Conservation (phyloP, 2,113 vertebrate genomes). For the Grus americana region DNA sequence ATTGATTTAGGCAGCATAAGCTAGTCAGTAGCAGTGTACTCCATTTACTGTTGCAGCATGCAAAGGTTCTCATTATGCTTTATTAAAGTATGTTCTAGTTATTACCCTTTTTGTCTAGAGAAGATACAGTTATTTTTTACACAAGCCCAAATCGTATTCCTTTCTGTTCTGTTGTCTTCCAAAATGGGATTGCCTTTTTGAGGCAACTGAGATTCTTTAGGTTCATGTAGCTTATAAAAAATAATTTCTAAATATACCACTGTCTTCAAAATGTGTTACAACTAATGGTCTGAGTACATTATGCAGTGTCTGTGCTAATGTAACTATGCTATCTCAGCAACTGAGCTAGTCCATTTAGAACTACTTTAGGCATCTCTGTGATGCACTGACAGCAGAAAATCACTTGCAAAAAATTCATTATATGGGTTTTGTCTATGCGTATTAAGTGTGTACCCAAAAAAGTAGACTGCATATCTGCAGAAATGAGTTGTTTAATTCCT, state of each 20-base stretch:
- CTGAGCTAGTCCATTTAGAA: not conserved
- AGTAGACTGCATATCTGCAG: not conserved
- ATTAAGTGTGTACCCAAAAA: not conserved
- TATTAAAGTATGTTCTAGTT: not conserved
- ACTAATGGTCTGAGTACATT: not conserved
- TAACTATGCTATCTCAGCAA: not conserved
- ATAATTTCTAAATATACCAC: not conserved
- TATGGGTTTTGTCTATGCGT: not conserved
- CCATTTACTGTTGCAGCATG: slow-evolving; percentile 8
- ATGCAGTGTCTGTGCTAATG: not conserved
- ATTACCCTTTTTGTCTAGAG: not conserved
- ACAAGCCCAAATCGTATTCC: not conserved
- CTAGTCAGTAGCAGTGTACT: slow-evolving; percentile 58
- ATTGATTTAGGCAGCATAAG: slow-evolving; percentile 65
- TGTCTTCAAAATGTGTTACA: not conserved
- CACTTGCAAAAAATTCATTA: not conserved
- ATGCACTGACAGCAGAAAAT: not conserved
- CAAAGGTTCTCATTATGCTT: not conserved
- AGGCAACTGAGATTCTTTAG: not conserved
- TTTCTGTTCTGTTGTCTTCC: not conserved
- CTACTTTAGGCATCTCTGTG: not conserved
- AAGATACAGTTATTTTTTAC: not conserved
- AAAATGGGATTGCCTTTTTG: not conserved
- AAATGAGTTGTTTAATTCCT: not conserved
- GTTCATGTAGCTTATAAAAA: not conserved